phyloP scores from a whole-genome alignment of 2,113 vertebrate genomes.

The Zosterops lateralis region DNA sequence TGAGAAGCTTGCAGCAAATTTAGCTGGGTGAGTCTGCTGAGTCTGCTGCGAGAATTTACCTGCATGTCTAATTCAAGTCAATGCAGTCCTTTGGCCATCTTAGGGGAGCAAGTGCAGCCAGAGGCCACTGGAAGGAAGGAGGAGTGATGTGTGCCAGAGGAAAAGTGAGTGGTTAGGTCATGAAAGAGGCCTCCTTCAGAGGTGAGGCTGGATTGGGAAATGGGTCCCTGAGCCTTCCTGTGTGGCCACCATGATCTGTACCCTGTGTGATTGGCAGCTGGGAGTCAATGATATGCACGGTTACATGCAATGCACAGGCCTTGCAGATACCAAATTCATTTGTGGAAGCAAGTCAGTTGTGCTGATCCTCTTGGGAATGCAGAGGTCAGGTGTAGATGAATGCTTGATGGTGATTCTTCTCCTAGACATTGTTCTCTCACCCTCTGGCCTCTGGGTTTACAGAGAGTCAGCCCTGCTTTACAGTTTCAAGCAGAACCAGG shows the following conservation, averaged over 20 bases:
- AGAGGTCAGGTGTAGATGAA: neutral
- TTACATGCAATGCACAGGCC: fast-evolving
- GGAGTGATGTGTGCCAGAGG: neutral
- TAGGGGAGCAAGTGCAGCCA: neutral
- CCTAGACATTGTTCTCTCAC: neutral
- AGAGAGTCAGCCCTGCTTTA: neutral
- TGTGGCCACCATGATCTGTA: neutral
- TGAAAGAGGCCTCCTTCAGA: neutral
- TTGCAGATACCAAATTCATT: neutral
- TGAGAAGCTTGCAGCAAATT: neutral
- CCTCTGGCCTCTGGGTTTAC: neutral
- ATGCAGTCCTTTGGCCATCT: fast-evolving
- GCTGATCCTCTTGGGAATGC: neutral
- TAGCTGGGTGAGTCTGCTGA: neutral
- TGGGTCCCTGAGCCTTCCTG: neutral
- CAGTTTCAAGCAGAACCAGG: neutral
- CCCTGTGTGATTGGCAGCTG: neutral
- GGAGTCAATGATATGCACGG: neutral
- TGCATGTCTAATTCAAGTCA: neutral
- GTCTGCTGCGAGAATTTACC: neutral
- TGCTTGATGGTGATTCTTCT: neutral
- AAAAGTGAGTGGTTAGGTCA: fast-evolving
- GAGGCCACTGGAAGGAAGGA: neutral
- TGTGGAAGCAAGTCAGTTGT: neutral
- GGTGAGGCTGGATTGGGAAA: neutral